These are phyloP conservation scores for Ophion ventricosus DNA, from an alignment of 2,888 invertebrate species.

Conservation along the genomic window DNA sequence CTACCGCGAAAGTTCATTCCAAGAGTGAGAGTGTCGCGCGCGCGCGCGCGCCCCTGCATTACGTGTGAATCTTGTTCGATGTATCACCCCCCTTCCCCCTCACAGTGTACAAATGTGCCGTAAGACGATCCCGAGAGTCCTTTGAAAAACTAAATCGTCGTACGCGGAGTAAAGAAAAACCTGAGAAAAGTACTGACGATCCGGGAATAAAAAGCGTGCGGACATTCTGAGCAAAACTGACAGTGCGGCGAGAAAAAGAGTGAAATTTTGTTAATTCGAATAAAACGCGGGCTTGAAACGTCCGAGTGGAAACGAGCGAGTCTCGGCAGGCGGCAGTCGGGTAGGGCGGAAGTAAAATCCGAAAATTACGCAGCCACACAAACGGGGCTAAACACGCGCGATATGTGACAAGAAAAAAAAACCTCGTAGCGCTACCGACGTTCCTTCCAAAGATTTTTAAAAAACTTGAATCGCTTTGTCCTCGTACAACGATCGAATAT, in stretches of 20 bases:
- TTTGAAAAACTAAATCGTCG: conserved; percentile 11
- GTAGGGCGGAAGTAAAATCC: too few species aligned
- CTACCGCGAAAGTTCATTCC: conserved; percentile 58
- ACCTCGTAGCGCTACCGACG: too few species aligned
- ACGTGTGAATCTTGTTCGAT: conserved; percentile 31
- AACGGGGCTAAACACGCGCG: too few species aligned
- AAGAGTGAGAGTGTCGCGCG: conserved; percentile 46
- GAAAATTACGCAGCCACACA: too few species aligned
- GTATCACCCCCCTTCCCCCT: not conserved
- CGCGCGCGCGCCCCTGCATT: conserved; percentile 31
- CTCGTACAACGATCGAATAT: not conserved
- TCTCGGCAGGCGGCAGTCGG: too few species aligned
- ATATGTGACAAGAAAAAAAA: too few species aligned
- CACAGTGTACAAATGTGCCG: conserved; percentile 22
- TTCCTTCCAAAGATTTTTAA: not conserved
- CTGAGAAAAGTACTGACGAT: not conserved
- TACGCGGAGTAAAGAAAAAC: not conserved
- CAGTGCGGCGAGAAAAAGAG: not conserved
- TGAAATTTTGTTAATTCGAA: not conserved
- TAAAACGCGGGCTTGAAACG: too few species aligned
- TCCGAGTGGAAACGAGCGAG: too few species aligned
- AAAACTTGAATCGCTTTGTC: not conserved
- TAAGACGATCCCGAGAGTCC: not conserved
- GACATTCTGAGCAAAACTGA: not conserved
- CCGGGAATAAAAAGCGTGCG: not conserved